A percentile compares a stretch with the other conserved stretches of the same genome.
These are phyloP conservation scores for Charaxes varanes DNA, from an alignment of 1,140 invertebrate species.

Conservation along the genomic window DNA sequence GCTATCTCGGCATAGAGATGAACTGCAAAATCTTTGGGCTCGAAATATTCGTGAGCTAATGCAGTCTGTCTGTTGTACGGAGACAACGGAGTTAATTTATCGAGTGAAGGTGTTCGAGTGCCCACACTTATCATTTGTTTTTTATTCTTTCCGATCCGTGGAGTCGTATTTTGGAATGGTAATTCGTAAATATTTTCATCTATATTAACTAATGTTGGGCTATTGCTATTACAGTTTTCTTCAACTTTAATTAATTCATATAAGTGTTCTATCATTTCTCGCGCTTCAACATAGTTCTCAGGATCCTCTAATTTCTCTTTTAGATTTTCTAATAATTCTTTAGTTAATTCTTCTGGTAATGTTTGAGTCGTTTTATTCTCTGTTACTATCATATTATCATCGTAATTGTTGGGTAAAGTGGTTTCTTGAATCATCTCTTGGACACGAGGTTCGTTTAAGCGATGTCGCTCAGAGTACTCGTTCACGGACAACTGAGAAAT, in stretches of 20 bases:
- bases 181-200: conserved; percentile 81
- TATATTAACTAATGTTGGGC: conserved; percentile 35
- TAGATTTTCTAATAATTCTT: conserved; percentile 81
- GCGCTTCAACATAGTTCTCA: conserved; percentile 81
- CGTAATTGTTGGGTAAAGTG: conserved; percentile 32
- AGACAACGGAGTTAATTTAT: conserved; percentile 73
- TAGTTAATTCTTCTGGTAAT: conserved; percentile 82
- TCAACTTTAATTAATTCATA: conserved; percentile 86
- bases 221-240: conserved; percentile 79
- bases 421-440: conserved; percentile 68
- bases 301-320: conserved; percentile 82
- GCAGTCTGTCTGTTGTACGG: conserved; percentile 74
- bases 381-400: conserved; percentile 66
- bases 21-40: conserved; percentile 79
- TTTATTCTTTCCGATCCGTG: conserved; percentile 49
- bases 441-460: conserved; percentile 67
- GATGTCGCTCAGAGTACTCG: conserved; percentile 78
- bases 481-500: conserved; percentile 78
- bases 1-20: conserved; percentile 84
- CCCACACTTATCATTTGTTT: conserved; percentile 76
- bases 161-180: conserved; percentile 69
- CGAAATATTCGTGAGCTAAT: conserved; percentile 81
- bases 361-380: conserved; percentile 83
- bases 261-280: conserved; percentile 85
- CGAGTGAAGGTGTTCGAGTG: conserved; percentile 77